These are phyloP conservation scores for Mus pahari DNA, from an alignment of 2,113 vertebrate genomes.

Conservation along the genomic window DNA sequence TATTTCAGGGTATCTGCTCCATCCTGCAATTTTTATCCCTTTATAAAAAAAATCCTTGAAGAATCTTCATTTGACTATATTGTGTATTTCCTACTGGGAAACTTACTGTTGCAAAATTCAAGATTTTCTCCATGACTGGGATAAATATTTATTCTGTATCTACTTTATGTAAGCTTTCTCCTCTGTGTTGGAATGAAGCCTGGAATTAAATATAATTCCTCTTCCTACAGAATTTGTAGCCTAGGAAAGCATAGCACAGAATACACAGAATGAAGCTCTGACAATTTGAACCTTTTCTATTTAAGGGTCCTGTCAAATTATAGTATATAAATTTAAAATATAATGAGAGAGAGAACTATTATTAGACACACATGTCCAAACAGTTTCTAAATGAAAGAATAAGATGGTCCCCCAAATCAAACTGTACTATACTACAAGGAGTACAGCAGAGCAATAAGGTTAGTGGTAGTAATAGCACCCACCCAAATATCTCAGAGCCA, in stretches of 20 bases:
- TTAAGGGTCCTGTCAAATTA: not conserved
- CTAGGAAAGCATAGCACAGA: not conserved
- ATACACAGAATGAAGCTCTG: not conserved
- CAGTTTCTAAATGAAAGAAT: slow-evolving; percentile 4
- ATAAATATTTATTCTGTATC: not conserved
- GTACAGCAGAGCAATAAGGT: not conserved
- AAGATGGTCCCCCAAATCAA: not conserved
- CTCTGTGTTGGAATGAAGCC: not conserved
- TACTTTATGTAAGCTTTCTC: not conserved
- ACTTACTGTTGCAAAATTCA: not conserved
- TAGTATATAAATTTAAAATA: not conserved
- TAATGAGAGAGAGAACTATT: not conserved
- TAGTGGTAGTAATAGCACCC: not conserved
- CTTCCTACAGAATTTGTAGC: not conserved
- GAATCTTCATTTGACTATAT: not conserved
- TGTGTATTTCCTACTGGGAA: not conserved
- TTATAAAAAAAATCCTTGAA: not conserved
- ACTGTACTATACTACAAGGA: not conserved
- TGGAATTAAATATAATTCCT: not conserved
- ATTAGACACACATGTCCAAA: not conserved
- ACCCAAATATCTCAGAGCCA: not conserved
- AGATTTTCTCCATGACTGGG: not conserved
- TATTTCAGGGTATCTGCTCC: not conserved
- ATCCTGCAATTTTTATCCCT: not conserved
- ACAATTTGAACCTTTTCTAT: not conserved